These are phyloP conservation scores for Colossoma macropomum DNA, from an alignment of 2,113 vertebrate genomes.

Conservation along the genomic window DNA sequence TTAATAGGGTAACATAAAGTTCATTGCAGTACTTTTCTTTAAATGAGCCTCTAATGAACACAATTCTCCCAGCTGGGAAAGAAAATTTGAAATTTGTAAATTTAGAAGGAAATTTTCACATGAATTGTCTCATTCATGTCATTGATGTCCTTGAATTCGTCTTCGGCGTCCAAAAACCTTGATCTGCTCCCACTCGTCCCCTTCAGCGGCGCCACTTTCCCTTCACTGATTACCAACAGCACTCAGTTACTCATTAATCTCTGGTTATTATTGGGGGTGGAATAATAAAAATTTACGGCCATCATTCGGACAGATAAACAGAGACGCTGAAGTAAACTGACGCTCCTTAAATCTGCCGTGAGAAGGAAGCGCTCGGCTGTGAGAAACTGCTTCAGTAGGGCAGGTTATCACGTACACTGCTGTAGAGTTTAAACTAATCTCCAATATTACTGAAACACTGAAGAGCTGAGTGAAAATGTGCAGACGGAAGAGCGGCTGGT, in stretches of 20 bases:
- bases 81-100: too few species aligned
- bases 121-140: too few species aligned
- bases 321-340: neutral
- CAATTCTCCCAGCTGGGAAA: too few species aligned
- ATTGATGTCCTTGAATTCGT: neutral
- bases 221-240: neutral
- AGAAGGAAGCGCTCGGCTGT: neutral
- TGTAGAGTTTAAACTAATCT: too few species aligned
- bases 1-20: too few species aligned
- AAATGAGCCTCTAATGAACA: too few species aligned
- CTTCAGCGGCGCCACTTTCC: neutral
- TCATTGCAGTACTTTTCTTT: too few species aligned
- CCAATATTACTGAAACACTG: neutral
- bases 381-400: neutral
- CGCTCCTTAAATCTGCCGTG: neutral
- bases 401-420: too few species aligned
- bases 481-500: slow-evolving; percentile 64
- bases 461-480: slow-evolving; percentile 32
- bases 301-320: neutral
- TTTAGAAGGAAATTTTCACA: too few species aligned
- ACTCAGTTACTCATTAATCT: neutral
- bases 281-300: slow-evolving; percentile 43
- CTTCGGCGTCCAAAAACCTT: neutral
- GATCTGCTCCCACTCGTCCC: neutral
- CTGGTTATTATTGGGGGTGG: neutral